These are phyloP conservation scores for Florisuga fusca DNA, from an alignment of 2,797 vertebrate species.

Conservation along the genomic window DNA sequence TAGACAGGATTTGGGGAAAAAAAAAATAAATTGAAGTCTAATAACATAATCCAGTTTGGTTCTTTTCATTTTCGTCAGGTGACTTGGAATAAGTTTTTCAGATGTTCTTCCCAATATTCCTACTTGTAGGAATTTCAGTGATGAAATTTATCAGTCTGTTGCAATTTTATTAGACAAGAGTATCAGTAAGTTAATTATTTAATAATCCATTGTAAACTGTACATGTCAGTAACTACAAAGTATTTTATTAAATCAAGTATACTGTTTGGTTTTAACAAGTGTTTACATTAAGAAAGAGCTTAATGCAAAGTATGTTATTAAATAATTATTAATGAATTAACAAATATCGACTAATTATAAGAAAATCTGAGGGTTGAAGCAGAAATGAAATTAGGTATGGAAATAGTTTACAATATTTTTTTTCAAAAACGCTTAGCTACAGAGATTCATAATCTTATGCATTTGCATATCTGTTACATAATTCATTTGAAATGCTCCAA, in stretches of 20 bases:
- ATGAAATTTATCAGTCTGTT: not conserved
- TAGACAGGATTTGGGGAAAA: not conserved
- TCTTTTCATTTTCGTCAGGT: not conserved
- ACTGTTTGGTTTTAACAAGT: not conserved
- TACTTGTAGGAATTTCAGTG: not conserved
- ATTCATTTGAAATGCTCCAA: conserved; percentile 11
- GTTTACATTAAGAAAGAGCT: not conserved
- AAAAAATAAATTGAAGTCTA: not conserved
- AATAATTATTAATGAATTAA: conserved; percentile 30
- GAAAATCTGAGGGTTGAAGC: not conserved
- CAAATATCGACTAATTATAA: conserved; percentile 1
- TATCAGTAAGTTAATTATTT: not conserved
- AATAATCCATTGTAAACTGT: not conserved
- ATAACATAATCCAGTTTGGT: not conserved
- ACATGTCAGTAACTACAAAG: not conserved
- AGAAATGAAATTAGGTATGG: not conserved
- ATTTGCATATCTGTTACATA: conserved; percentile 23
- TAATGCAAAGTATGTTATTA: not conserved
- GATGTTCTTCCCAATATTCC: not conserved
- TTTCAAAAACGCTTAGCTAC: not conserved
- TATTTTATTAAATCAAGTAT: not conserved
- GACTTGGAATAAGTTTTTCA: not conserved
- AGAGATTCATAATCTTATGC: not conserved
- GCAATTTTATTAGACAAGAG: not conserved
- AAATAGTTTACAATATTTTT: not conserved